Percentiles rank a stretch among this genome's conserved stretches.
Evolutionary conservation across 2,113 vertebrate species (phyloP).

Genomic region (Paracanthobrama guichenoti): DNA sequence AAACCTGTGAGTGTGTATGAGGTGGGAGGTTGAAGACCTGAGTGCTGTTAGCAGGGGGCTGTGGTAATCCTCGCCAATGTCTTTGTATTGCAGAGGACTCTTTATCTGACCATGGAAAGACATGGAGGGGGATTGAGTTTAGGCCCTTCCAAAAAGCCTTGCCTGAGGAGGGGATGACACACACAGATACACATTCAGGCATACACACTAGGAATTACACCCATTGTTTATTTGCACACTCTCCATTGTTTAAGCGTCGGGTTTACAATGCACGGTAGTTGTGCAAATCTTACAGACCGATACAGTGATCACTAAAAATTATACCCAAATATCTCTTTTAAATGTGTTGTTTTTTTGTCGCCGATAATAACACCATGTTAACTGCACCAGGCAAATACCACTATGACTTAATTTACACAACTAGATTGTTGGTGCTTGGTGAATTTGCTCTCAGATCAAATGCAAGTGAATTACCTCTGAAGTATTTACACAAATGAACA

Average conservation of each 20-base stretch:
- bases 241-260: not conserved
- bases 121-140: conserved; percentile 60
- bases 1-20: conserved; percentile 13
- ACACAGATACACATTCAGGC: not conserved
- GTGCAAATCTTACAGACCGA: not conserved
- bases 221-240: not conserved
- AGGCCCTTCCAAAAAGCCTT: conserved; percentile 17
- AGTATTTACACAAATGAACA: not conserved
- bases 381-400: not conserved
- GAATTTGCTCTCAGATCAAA: not conserved
- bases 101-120: conserved; percentile 66
- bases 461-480: not conserved
- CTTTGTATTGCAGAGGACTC: conserved; percentile 75
- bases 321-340: not conserved
- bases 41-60: conserved; percentile 76
- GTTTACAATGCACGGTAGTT: too few relatives aligned
- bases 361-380: not conserved
- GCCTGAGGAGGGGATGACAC: not conserved
- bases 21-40: conserved; percentile 67
- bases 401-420: not conserved
- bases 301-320: not conserved
- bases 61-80: conserved; percentile 75
- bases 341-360: not conserved
- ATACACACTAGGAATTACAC: not conserved
- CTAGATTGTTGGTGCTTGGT: too few relatives aligned